Evolutionary conservation across 2,797 vertebrate genomes (phyloP).

Genomic region (Bovichtus variegatus): DNA sequence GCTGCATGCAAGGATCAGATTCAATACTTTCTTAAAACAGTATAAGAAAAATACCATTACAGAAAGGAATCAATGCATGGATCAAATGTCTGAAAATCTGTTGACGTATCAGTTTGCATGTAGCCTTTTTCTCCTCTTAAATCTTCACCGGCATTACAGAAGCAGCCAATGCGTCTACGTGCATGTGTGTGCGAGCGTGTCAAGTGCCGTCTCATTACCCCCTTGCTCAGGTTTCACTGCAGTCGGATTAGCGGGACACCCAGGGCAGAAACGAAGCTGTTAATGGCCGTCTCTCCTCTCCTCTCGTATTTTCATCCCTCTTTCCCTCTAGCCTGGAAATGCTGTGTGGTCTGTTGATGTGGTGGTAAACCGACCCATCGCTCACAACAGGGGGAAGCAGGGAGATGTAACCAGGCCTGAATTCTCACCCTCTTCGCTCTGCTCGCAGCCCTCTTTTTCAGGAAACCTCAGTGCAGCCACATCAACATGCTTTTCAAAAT

Average conservation of each 20-base stretch:
- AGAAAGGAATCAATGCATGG: slow-evolving; percentile 47
- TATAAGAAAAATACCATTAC: slow-evolving; percentile 59
- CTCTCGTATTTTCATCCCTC: slow-evolving; percentile 39
- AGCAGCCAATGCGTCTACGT: slow-evolving; percentile 50
- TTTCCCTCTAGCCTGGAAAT: slow-evolving; percentile 34
- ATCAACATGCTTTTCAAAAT: slow-evolving; percentile 75
- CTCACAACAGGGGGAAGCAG: slow-evolving; percentile 41
- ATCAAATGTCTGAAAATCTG: slow-evolving; percentile 67
- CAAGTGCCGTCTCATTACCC: slow-evolving; percentile 79
- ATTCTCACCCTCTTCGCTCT: slow-evolving; percentile 48
- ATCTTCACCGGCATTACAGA: slow-evolving; percentile 51
- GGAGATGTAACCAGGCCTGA: slow-evolving; percentile 41
- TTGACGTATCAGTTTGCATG: slow-evolving; percentile 72
- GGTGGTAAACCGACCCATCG: slow-evolving; percentile 57
- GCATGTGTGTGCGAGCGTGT: slow-evolving; percentile 56
- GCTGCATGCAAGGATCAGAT: slow-evolving; percentile 53
- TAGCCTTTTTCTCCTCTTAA: slow-evolving; percentile 60
- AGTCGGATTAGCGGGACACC: slow-evolving; percentile 77
- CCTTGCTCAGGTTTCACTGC: slow-evolving; percentile 78
- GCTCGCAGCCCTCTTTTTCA: slow-evolving; percentile 38
- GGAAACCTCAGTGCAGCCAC: slow-evolving; percentile 61
- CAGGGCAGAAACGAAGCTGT: slow-evolving; percentile 54
- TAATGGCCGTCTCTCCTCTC: slow-evolving; percentile 56
- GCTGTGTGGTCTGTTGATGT: slow-evolving; percentile 60
- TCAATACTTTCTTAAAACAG: slow-evolving; percentile 47